Conservation (phyloP, 2,797 vertebrate genomes). For the Myotis daubentonii region DNA sequence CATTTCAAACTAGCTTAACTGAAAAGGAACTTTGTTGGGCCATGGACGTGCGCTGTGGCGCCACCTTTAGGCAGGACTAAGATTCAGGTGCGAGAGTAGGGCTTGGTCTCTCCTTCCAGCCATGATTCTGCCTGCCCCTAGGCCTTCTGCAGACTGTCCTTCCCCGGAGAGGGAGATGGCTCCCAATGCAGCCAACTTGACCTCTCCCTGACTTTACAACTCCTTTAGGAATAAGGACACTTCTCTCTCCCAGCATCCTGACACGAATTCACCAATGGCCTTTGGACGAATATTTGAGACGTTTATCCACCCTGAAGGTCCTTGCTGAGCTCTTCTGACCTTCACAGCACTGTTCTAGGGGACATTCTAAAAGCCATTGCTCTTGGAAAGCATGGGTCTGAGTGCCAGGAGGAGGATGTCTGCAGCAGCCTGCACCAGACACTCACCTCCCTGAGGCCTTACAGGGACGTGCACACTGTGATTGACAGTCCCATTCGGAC, state of each 20-base stretch:
- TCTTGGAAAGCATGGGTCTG: background rate
- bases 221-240: background rate
- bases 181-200: background rate
- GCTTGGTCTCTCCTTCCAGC: background rate
- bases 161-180: background rate
- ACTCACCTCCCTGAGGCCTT: accelerated
- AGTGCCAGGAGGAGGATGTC: background rate
- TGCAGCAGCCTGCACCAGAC: background rate
- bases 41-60: accelerated
- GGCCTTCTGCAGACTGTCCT: background rate
- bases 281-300: background rate
- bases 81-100: accelerated
- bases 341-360: background rate
- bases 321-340: background rate
- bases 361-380: background rate
- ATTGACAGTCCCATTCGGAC: background rate
- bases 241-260: background rate
- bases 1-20: background rate
- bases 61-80: background rate
- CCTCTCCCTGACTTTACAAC: background rate
- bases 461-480: background rate
- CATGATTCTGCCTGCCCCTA: background rate
- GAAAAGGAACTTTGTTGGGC: background rate
- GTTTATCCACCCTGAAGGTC: background rate
- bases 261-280: background rate